A percentile compares a stretch with the other conserved stretches of the same genome.
These are phyloP conservation scores for Pocillopora verrucosa DNA, from an alignment of 64 coral and sea anemone genomes.

Conservation along the genomic window DNA sequence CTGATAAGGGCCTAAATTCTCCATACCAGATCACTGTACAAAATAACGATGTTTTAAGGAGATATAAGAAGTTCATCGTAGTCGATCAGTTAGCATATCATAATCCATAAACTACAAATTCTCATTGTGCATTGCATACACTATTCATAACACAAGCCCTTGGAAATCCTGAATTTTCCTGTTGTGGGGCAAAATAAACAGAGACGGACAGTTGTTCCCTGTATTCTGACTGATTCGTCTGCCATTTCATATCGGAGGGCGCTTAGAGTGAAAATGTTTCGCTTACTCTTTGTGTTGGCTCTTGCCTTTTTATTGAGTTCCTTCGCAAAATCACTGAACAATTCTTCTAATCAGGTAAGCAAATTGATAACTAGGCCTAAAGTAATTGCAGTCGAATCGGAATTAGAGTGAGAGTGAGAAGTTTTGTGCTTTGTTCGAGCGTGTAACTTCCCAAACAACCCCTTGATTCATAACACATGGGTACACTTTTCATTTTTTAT, in stretches of 20 bases:
- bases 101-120: too few species aligned
- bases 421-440: neutral
- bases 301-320: conserved; percentile 15
- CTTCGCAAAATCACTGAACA: neutral
- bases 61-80: neutral
- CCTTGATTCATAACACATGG: neutral
- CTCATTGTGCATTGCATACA: neutral
- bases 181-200: neutral
- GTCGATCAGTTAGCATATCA: neutral
- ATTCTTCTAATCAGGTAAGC: neutral
- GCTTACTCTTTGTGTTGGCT: neutral
- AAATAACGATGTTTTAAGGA: too few species aligned
- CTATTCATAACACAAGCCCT: neutral
- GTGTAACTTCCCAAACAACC: neutral
- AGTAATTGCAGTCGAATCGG: neutral
- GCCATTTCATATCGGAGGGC: neutral
- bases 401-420: neutral
- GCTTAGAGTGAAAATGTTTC: neutral
- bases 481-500: neutral
- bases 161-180: neutral
- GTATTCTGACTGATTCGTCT: neutral
- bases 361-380: too few species aligned
- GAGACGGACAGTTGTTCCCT: neutral
- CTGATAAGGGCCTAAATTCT: neutral
- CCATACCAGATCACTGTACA: neutral